Evolutionary conservation across 2,888 invertebrate species (phyloP), one percentile per base, ranked within the genome.

Genomic region (Scaptomyza reducta): DNA sequence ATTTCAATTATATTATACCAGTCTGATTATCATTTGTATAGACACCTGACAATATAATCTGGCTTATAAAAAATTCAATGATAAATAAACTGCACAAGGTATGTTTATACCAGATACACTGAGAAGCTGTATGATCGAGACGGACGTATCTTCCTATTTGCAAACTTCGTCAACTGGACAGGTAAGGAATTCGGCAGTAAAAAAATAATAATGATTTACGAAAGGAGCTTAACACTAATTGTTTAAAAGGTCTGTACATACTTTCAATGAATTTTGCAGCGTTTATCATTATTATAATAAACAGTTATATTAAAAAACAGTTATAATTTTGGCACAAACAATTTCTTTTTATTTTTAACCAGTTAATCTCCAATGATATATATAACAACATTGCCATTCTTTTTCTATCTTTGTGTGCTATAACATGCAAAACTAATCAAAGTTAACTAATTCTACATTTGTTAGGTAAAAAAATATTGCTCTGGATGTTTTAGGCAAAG

Each of bases 111-210:
- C 97, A 93, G 97, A 97, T 93, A 95, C 96, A 90, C 94, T 96
- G 94, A 95, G 96, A 94, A 96, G 96, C 96, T 97, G 96, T 95
- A 97, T 97, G 97, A 96, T 97, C 95, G 97, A 97, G 95, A 95
- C 95, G 93, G 97, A 97, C 96, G 97, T 97, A 93, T 96, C 97
- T 93, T 96, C 96, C 93, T 97, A 97, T 94, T 95, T 97, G 92
- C 97, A 97, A 94, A 96, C 97, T 94, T 96, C 97, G 94, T 96
- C 97, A 94, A 96, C 97, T 94, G 96, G 97, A 95, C 97, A 97
- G 97, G 97, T 97, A 67, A 90, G 89, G 16, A 33, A 44, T 51
- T 25, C 6, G 53, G 10, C 33, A 22, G 22, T 22, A 2, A 22
- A 22, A 22, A 22, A 46, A 1, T 4, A 27, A 7, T 16, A 14